Conservation (phyloP, 2,888 invertebrate genomes). For the Phengaris arion region DNA sequence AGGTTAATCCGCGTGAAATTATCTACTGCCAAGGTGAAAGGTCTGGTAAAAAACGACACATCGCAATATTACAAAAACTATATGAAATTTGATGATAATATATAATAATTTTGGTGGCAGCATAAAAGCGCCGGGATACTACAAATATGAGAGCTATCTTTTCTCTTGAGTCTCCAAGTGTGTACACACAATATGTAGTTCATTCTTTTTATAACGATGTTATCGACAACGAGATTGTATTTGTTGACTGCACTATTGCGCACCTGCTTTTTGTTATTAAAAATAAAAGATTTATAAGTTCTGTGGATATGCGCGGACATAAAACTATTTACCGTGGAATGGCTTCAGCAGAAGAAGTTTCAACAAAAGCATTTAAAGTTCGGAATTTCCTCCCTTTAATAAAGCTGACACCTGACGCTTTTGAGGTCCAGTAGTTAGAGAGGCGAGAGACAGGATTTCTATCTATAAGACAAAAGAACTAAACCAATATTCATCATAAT, state of each 20-base stretch:
- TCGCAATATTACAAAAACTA: too few species aligned
- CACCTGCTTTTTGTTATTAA: constrained; percentile 39
- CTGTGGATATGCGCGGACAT: background rate
- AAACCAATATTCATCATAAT: too few species aligned
- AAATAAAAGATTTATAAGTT: background rate
- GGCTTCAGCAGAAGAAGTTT: background rate
- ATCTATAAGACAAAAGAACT: background rate
- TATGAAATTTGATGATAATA: too few species aligned
- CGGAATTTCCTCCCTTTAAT: constrained; percentile 11
- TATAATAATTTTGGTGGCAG: too few species aligned
- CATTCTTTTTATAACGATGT: constrained; percentile 52
- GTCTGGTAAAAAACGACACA: too few species aligned
- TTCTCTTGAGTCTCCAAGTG: background rate
- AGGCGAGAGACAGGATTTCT: background rate
- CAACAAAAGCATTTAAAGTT: constrained; percentile 19
- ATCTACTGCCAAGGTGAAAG: too few species aligned
- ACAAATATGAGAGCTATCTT: background rate
- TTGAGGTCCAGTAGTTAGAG: constrained; percentile 11
- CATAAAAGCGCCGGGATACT: too few species aligned
- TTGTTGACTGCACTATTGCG: constrained; percentile 41
- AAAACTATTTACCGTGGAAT: constrained; percentile 5
- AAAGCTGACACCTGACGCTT: constrained; percentile 12
- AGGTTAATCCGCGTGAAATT: too few species aligned
- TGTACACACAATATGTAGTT: constrained; percentile 34
- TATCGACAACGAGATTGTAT: constrained; percentile 51